Base-by-base conservation (phyloP, 2,888 invertebrate genomes). In the Drosophila limbata region DNA sequence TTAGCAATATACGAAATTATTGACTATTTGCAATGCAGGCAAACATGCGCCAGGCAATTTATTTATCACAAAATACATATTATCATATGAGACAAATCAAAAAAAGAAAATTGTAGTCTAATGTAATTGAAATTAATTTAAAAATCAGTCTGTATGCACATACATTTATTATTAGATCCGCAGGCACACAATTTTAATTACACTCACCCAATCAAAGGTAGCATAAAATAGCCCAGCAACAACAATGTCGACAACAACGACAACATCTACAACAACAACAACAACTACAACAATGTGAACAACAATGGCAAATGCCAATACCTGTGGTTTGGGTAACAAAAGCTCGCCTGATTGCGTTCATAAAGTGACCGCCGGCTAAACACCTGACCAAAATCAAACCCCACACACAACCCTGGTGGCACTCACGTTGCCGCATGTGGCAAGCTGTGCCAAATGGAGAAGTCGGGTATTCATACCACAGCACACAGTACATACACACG, bases 131-230 rank as follows among this genome's bases (percentile, higher is more conserved):
- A 83, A 81, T 77, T 68, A 53, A 73, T 69, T 76, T 78, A 67
- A 76, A 76, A 73, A 53, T 64, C 48, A 63, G 63, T 40, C 40
- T 71, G 57, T 62, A 35, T 47, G 63, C 56, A 62, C 42, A 73
- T 85, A 48, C 77, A 83, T 80, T 67, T 77, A 61, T 83, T 65
- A 86, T 81, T 72, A 67, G 62, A 59, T 68, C 66, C 67, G 47
- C 62, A 69, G 78, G 81, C 79, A 59, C 52, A 67, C 64, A 77
- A 75, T 86, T 84, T 88, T 87, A 84, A 88, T 84, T 84, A 84
- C 86, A 83, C 69, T 65, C 69, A 85, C 69, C 55, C 77, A 84
- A 61, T 69, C 69, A 68, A 87, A 68, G 66, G 50, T 66, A 25
- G 70, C 39, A 13, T n/a, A 68, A 72, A 81, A 65, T 69, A 64